A percentile compares a stretch with the other conserved stretches of the same genome.
phyloP scores from a whole-genome alignment of 2,797 vertebrate species.

The Cryptoblepharus egeriae region DNA sequence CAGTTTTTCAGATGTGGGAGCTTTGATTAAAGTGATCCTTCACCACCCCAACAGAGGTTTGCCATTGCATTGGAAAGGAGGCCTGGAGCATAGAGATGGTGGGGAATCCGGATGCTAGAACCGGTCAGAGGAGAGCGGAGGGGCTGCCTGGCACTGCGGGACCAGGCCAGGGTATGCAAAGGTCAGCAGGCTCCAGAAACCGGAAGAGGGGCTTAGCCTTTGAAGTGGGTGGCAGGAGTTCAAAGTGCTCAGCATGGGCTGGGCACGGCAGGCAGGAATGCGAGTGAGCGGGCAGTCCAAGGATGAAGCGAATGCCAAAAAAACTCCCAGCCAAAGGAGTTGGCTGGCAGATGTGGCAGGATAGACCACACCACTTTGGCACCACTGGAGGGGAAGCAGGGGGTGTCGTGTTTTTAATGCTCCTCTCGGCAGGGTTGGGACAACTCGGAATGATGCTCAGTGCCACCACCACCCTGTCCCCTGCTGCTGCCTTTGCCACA shows the following conservation, averaged over 20 bases:
- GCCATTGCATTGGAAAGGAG: neutral
- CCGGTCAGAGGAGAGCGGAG: constrained; percentile 38
- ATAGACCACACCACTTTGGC: no score
- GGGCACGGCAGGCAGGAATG: neutral
- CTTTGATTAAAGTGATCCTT: no score
- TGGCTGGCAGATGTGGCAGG: no score
- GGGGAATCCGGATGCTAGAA: neutral
- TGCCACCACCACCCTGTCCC: no score
- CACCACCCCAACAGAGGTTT: neutral
- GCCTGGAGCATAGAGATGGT: neutral
- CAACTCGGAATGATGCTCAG: no score
- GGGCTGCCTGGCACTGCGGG: constrained; percentile 47
- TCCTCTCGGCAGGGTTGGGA: no score
- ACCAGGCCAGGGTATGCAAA: constrained; percentile 62
- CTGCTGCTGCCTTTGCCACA: no score
- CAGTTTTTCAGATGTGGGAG: no score
- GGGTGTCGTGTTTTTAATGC: no score
- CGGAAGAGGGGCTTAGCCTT: no score
- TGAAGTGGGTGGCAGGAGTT: neutral
- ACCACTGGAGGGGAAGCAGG: no score
- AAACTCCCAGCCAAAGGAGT: no score
- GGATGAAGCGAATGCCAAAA: neutral
- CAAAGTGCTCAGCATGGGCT: constrained; percentile 54
- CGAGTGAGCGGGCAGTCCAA: neutral
- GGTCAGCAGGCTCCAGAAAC: constrained; percentile 23